Percentiles rank a stretch among this genome's conserved stretches.
Evolutionary conservation across 2,888 invertebrate genomes (phyloP).

Genomic region (Leucophora obtusa): DNA sequence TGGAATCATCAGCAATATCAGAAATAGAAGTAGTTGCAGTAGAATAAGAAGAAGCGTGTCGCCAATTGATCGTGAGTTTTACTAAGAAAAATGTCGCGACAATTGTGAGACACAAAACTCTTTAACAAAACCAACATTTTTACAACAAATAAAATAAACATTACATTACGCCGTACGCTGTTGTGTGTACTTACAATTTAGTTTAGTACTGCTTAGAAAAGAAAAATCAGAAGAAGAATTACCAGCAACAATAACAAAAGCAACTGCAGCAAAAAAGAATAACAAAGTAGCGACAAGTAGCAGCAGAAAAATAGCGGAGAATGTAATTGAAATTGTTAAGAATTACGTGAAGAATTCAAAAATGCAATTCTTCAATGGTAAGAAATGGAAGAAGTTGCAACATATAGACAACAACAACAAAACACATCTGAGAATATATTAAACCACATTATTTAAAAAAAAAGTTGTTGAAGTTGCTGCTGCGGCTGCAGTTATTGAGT

Average conservation of each 20-base stretch:
- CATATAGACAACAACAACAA: not conserved
- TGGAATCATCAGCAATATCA: slow-evolving; percentile 9
- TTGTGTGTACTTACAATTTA: not conserved
- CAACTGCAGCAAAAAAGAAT: slow-evolving; percentile 37
- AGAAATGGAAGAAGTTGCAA: not conserved
- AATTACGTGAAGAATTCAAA: slow-evolving; percentile 76
- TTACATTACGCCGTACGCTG: slow-evolving; percentile 31
- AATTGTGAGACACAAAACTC: slow-evolving; percentile 67
- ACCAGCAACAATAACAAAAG: slow-evolving; percentile 38
- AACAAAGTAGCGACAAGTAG: slow-evolving; percentile 59
- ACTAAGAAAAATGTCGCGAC: slow-evolving; percentile 78
- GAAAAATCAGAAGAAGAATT: slow-evolving; percentile 5
- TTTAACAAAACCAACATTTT: slow-evolving; percentile 48
- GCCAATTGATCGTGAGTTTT: slow-evolving; percentile 78
- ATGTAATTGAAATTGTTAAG: slow-evolving; percentile 77
- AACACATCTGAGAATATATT: slow-evolving; percentile 42
- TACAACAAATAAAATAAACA: slow-evolving; percentile 58
- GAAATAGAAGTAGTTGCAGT: not conserved
- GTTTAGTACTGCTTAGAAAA: not conserved
- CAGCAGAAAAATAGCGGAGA: slow-evolving; percentile 69
- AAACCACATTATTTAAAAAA: slow-evolving; percentile 44
- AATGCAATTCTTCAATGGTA: slow-evolving; percentile 44
- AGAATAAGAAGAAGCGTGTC: slow-evolving; percentile 74
- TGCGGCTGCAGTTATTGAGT: slow-evolving; percentile 6
- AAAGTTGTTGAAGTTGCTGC: slow-evolving; percentile 21